Conservation (phyloP, 2,888 invertebrate species). For the Oscheius onirici region DNA sequence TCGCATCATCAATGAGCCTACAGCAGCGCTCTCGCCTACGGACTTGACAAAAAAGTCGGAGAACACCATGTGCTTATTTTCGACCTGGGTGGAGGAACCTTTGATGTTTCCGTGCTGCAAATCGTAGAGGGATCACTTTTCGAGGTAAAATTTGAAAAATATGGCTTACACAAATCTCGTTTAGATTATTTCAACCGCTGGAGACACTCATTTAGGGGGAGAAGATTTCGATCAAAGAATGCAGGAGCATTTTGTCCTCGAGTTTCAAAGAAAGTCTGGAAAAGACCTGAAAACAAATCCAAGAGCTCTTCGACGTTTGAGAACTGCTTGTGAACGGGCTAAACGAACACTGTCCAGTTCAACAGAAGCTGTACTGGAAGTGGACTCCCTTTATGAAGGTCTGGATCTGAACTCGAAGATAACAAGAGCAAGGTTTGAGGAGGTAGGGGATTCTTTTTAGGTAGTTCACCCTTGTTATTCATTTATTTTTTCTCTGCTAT, state of each 20-base stretch:
- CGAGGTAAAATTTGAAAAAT: too few species aligned
- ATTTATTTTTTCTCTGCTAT: too few species aligned
- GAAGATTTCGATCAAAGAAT: slow-evolving; percentile 66
- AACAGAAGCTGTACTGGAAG: slow-evolving; percentile 80
- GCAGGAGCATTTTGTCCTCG: slow-evolving; percentile 72
- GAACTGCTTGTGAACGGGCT: slow-evolving; percentile 84
- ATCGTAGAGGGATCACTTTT: slow-evolving; percentile 58
- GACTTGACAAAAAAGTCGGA: slow-evolving; percentile 73
- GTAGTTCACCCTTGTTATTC: too few species aligned
- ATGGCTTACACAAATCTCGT: too few species aligned
- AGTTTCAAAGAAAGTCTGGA: slow-evolving; percentile 79
- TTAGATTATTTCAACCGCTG: slow-evolving; percentile 77
- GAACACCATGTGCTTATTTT: slow-evolving; percentile 65
- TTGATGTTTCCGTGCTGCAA: slow-evolving; percentile 61
- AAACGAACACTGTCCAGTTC: slow-evolving; percentile 77
- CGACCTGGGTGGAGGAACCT: slow-evolving; percentile 76
- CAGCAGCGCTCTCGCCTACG: slow-evolving; percentile 87
- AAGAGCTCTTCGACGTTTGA: slow-evolving; percentile 86
- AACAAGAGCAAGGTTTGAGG: slow-evolving; percentile 94
- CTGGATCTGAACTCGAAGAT: slow-evolving; percentile 95
- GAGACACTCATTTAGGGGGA: slow-evolving; percentile 77
- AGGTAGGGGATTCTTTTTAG: too few species aligned
- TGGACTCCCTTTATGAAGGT: slow-evolving; percentile 92
- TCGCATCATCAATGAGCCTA: too few species aligned
- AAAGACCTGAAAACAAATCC: slow-evolving; percentile 86